Evolutionary conservation across 2,797 vertebrate genomes (phyloP), one percentile per base, ranked within the genome.

Genomic region (Danio jaintianensis): DNA sequence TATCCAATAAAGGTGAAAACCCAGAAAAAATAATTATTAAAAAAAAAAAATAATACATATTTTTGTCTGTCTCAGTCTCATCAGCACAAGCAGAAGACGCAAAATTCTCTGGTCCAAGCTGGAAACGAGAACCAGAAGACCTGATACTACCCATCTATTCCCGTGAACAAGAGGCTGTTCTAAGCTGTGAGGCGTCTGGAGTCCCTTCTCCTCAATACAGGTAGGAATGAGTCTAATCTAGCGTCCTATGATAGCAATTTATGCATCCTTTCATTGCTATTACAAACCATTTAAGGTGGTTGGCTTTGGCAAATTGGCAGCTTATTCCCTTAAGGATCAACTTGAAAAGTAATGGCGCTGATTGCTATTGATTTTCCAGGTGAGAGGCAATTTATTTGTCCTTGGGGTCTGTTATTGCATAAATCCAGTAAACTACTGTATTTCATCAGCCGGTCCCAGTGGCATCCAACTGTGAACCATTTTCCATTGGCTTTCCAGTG

Each of bases 61-160:
- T 67, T 67, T 16, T 12, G 1, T 67, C 15, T 73, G 16, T 18
- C 9, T 16, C 7, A 6, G 45, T 81, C 61, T 78, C 18, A n/a
- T 72, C 83, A 93, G 92, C 89, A 85, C 89, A 76, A 85, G 84
- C 90, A 90, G 90, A 94, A 73, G 91, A 94, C 88, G 87, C 89
- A 89, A 88, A 89, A 85, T 94, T 93, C 87, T 89, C 92, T 86
- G 93, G 94, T 81, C 93, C 93, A 73, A 92, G 87, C 88, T 94
- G 93, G 93, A 93, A 77, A 88, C 90, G 77, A 1, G 91, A 94
- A 86, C 94, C 94, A 67, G 89, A 87, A 82, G 91, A 94, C 91
- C 91, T 94, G 80, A 90, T 93, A 91, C 92, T 94, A 76, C 92
- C 94, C 20, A 91, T 93, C 86, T 91, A 87, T 87, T 91, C 92